A percentile compares a stretch with the other conserved stretches of the same genome.
phyloP scores from a whole-genome alignment of 2,888 invertebrate species.

The Neoscelio sp. region DNA sequence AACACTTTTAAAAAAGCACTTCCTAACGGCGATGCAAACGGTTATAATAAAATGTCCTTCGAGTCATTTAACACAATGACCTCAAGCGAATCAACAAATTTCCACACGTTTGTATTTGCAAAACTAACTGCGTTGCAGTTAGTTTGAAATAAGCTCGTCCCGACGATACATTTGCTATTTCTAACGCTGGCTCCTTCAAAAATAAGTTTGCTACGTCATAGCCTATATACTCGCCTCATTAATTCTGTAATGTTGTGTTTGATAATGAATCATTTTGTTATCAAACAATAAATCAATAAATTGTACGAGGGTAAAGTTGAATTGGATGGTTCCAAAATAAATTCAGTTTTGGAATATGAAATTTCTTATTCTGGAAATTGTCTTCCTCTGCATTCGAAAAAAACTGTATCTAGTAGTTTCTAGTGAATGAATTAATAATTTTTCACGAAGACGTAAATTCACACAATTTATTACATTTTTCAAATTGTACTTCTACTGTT shows the following conservation, averaged over 20 bases:
- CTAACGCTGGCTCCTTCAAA: conserved; percentile 41
- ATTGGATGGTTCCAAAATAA: too few species aligned
- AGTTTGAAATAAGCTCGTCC: conserved; percentile 43
- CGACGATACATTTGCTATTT: conserved; percentile 56
- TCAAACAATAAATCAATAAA: conserved; percentile 60
- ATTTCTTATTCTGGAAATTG: too few species aligned
- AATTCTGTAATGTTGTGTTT: conserved; percentile 30
- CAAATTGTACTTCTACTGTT: too few species aligned
- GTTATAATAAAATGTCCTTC: background rate
- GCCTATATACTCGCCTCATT: conserved; percentile 50
- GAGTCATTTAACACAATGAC: conserved; percentile 34
- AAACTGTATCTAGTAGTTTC: too few species aligned
- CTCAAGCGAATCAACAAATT: conserved; percentile 26
- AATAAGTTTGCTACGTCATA: conserved; percentile 55
- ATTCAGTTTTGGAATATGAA: too few species aligned
- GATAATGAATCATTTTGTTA: conserved; percentile 49
- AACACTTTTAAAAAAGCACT: too few species aligned
- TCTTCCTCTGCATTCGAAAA: too few species aligned
- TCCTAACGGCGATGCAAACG: too few species aligned
- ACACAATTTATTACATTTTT: too few species aligned
- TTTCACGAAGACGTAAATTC: too few species aligned
- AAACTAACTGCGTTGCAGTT: background rate
- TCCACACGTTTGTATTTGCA: conserved; percentile 24
- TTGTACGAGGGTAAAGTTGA: too few species aligned
- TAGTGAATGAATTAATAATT: too few species aligned